phyloP scores from a whole-genome alignment of 2,797 vertebrate species.

The Acanthornis magna region DNA sequence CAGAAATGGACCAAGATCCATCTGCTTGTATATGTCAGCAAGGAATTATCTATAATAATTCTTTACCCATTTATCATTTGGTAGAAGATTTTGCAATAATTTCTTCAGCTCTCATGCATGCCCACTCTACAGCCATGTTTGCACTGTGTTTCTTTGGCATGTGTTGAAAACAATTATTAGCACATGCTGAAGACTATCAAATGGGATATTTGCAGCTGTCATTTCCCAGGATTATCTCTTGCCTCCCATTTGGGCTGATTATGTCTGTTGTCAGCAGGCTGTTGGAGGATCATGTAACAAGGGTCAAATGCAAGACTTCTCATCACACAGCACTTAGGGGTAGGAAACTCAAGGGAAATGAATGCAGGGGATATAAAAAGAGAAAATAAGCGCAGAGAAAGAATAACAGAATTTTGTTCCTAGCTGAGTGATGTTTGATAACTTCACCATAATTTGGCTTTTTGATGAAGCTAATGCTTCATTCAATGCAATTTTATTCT shows the following conservation, averaged over 20 bases:
- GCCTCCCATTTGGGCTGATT: constrained; percentile 30
- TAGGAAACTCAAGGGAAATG: neutral
- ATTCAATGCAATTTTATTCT: constrained; percentile 74
- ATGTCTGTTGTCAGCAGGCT: constrained; percentile 49
- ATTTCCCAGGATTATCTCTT: constrained; percentile 63
- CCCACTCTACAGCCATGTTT: constrained; percentile 14
- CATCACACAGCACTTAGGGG: neutral
- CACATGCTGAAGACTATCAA: constrained; percentile 56
- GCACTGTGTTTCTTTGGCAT: constrained; percentile 35
- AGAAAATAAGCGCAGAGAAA: neutral
- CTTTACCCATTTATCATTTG: neutral
- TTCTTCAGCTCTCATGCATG: neutral
- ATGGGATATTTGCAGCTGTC: constrained; percentile 67
- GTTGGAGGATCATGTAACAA: neutral
- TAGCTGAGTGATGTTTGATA: neutral
- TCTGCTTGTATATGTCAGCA: neutral
- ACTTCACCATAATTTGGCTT: neutral
- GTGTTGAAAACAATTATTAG: constrained; percentile 70
- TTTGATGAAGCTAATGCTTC: constrained; percentile 53
- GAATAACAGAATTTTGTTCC: neutral
- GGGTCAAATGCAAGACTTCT: neutral
- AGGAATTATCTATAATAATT: constrained; percentile 17
- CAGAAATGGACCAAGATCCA: neutral
- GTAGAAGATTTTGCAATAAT: neutral
- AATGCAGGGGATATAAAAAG: neutral